Percentiles rank a stretch among this genome's conserved stretches.
Conservation (phyloP, 2,797 vertebrate genomes). For the Pipistrellus pygmaeus region DNA sequence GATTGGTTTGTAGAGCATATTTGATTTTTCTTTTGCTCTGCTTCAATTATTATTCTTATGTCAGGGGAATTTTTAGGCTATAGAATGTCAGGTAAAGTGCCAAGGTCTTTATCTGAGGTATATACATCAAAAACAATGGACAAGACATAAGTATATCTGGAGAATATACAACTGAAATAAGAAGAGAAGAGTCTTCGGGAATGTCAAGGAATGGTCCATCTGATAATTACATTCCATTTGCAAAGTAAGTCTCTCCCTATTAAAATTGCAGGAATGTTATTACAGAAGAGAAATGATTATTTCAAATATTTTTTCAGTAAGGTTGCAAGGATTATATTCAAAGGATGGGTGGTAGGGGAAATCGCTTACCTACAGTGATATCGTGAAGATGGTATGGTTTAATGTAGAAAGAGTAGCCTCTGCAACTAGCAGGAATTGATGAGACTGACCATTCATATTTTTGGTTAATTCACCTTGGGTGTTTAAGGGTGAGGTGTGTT, state of each 20-base stretch:
- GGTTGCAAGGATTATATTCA: background rate
- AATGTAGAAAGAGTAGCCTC: background rate
- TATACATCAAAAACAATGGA: background rate
- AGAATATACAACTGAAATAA: background rate
- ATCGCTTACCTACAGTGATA: background rate
- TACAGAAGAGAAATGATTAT: background rate
- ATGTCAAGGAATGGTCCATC: background rate
- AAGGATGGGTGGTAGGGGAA: background rate
- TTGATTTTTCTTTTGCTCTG: background rate
- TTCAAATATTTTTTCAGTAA: background rate
- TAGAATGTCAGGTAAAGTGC: background rate
- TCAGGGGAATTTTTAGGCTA: background rate
- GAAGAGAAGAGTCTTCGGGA: background rate
- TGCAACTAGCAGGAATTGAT: background rate
- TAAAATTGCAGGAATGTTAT: background rate
- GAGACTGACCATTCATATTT: background rate
- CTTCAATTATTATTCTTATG: background rate
- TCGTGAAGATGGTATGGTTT: background rate
- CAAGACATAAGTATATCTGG: background rate
- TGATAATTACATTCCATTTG: background rate
- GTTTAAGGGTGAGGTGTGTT: background rate
- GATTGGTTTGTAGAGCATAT: background rate
- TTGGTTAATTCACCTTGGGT: background rate
- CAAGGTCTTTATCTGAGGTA: background rate
- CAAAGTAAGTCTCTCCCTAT: background rate